These are phyloP conservation scores for Sebastes alutus DNA, from an alignment of 2,797 vertebrate species.

Conservation along the genomic window DNA sequence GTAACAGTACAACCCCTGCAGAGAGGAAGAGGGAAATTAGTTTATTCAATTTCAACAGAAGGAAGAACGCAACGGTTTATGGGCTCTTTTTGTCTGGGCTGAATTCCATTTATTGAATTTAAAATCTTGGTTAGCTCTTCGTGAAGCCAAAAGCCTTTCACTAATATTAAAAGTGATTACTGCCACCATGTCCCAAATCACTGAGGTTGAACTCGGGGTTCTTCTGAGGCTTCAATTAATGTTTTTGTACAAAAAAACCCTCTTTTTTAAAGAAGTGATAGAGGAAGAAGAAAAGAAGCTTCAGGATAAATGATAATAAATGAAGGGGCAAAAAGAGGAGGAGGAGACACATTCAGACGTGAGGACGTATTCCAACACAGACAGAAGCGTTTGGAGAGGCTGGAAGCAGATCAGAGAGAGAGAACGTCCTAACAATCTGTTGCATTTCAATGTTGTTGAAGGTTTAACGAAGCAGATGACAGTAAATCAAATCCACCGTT, in stretches of 20 bases:
- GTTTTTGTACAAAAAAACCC: accelerated
- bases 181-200: no score
- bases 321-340: background rate
- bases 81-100: background rate
- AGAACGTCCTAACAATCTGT: slow-evolving; percentile 9
- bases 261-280: background rate
- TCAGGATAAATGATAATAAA: background rate
- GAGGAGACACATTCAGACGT: background rate
- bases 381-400: background rate
- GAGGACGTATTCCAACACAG: background rate
- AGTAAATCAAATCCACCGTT: slow-evolving; percentile 28
- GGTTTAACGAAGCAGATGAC: slow-evolving; percentile 16
- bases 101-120: background rate
- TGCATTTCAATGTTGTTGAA: background rate
- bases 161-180: background rate
- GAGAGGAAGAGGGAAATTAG: background rate
- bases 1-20: background rate
- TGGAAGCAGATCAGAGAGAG: background rate
- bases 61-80: background rate
- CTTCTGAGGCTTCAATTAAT: background rate
- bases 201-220: background rate
- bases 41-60: background rate
- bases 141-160: background rate
- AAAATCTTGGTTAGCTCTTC: background rate
- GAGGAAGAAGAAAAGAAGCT: background rate